Base-by-base conservation (phyloP, 2,113 vertebrate species). In the Rhegmatorhina hoffmannsi region DNA sequence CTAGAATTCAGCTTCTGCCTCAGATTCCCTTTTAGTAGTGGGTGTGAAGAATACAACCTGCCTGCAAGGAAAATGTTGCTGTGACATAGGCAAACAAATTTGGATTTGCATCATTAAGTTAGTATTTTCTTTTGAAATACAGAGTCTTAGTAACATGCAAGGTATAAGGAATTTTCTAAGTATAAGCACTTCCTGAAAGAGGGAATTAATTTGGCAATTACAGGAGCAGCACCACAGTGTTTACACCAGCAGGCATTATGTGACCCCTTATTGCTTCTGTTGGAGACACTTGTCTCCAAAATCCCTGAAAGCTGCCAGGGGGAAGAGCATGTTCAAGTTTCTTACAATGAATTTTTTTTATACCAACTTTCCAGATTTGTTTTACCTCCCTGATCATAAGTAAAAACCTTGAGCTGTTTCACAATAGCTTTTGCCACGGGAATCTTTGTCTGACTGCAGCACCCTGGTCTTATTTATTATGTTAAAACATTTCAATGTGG, bases 121-220 rank as follows among this genome's bases (percentile, higher is more conserved):
- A 29, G 31, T 50, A 17, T 84, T 95, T 94, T 79, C 76, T 25
- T 53, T 76, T 46, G n/a, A 87, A 94, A 75, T 26, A 40, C 5
- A 25, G 17, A n/a, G 36, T 49, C 66, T 53, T 79, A 26, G 59
- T 87, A 86, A 92, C 19, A 5, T 85, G 49, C 73, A 91, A 47
- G 43, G 85, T 73, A 46, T 73, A 86, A 75, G 44, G 77, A 68
- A 89, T 84, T 87, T 76, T 92, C 26, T 31, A 75, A 73, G 78
- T 84, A 12, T 47, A 70, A 94, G 53, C 75, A 49, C 69, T 91
- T 97, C 89, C 74, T 73, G 66, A 82, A 77, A 40, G 56, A 56
- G 55, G n/a, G 63, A 38, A 38, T 38, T 87, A 82, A 46, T 84
- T 91, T 87, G 69, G 46, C 91, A 96, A 34, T 82, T 87, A 73